A percentile compares a stretch with the other conserved stretches of the same genome.
Evolutionary conservation across 2,113 vertebrate genomes (phyloP).

Genomic region (Oncorhynchus masou): DNA sequence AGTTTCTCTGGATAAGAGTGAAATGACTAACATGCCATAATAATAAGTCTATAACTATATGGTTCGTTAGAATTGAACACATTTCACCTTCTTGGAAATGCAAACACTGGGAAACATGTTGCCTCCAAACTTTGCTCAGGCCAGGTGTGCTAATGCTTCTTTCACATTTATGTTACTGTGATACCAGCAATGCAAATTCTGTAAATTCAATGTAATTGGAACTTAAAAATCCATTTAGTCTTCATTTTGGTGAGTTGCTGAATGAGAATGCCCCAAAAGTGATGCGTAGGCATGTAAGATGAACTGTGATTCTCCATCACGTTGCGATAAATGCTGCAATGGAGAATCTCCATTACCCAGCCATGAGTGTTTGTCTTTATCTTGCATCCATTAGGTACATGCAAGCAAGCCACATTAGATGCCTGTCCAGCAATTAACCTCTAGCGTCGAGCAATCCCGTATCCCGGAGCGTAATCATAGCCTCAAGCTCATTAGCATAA

Average conservation of each 20-base stretch:
- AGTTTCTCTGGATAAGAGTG: too few relatives aligned
- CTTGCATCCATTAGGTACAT: constrained; percentile 23
- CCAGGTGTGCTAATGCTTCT: neutral
- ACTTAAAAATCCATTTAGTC: neutral
- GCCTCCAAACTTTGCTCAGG: too few relatives aligned
- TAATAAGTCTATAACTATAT: too few relatives aligned
- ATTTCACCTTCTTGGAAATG: too few relatives aligned
- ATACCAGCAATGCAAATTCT: neutral
- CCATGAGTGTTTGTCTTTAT: neutral
- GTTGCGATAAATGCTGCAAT: neutral
- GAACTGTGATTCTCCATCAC: neutral
- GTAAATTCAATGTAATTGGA: neutral
- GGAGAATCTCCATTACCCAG: neutral
- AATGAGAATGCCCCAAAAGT: neutral
- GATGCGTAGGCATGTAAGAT: neutral
- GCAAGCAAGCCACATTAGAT: constrained; percentile 34
- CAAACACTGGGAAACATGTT: too few relatives aligned
- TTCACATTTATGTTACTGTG: neutral
- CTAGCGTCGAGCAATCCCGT: too few relatives aligned
- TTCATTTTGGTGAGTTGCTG: too few relatives aligned
- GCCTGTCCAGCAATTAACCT: constrained; percentile 42
- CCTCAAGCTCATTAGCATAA: too few relatives aligned
- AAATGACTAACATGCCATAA: too few relatives aligned
- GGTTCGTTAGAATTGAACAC: too few relatives aligned
- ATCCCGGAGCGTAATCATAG: too few relatives aligned